Conservation (phyloP, 2,888 invertebrate species). For the Coecobrya sp. region DNA sequence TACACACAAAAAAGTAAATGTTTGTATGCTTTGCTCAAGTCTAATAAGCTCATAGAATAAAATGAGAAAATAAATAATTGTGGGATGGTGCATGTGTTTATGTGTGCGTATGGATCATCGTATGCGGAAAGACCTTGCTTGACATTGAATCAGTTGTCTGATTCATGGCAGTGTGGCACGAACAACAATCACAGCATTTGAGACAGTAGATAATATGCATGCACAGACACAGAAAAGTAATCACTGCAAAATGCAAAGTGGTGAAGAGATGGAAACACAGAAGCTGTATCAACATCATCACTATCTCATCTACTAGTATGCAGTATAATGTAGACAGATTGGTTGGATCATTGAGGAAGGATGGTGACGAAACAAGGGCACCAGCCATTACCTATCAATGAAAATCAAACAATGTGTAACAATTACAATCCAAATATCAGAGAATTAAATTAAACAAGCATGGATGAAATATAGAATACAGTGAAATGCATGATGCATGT, state of each 20-base stretch:
- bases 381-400: not conserved
- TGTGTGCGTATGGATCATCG: conserved; percentile 10
- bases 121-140: conserved; percentile 78
- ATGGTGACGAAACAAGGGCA: conserved; percentile 50
- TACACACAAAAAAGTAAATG: not conserved
- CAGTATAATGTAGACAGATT: conserved; percentile 3
- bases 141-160: conserved; percentile 77
- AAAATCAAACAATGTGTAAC: conserved; percentile 17
- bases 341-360: conserved; percentile 5
- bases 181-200: not conserved
- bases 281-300: conserved; percentile 7
- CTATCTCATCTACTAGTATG: not conserved
- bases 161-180: conserved; percentile 69
- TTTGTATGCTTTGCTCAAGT: not conserved
- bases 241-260: conserved; percentile 22
- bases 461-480: not conserved
- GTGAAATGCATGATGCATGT: too few species aligned
- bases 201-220: not conserved
- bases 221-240: not conserved
- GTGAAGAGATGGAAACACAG: not conserved
- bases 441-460: not conserved
- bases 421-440: not conserved
- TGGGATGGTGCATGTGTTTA: not conserved
- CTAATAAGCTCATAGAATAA: not conserved
- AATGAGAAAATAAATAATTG: conserved; percentile 34